Evolutionary conservation across 2,797 vertebrate genomes (phyloP), one percentile per base, ranked within the genome.

Genomic region (Pelobates cultripes): DNA sequence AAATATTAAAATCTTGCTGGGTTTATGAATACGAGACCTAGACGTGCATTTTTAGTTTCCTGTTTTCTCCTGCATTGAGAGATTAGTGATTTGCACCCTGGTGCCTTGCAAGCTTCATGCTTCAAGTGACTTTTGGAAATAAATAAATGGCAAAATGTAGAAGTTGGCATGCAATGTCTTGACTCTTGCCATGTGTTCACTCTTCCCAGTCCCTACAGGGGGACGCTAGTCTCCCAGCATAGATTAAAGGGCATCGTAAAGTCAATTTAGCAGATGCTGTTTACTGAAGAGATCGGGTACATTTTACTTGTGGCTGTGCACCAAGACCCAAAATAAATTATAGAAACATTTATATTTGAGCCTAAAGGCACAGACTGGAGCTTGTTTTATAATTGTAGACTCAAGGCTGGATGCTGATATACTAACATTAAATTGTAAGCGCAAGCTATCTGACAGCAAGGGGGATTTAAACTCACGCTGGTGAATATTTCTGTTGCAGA

Each of bases 211-310:
- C 41, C 72, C 40, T 47, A 64, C 70, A 0, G 44, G 70, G 61
- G 66, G 13, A 43, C 45, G 5, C 15, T 0, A 45, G 44, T 70
- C 72, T 69, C 53, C 64, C n/a, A 4, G 53, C 43, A 4, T 43
- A 60, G n/a, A 28, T 28, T 28, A 28, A 28, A 28, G 53, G 73
- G 61, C 74, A 60, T 47, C 17, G 55, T 2, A 7, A 79, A 73
- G 60, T 79, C 70, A 47, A 47, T 12, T 71, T n/a, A 75, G 55
- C 79, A 70, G 72, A 70, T 78, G 76, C 66, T 70, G 67, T 57
- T 78, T 78, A 70, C 66, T 77, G 41, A 15, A 69, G 66, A 57
- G 44, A 42, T 9, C 40, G n/a, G 6, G 47, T 41, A 55, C 14
- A 53, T 71, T 17, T 47, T 12, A 47, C n/a, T 10, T 6, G 12